Evolutionary conservation across 2,797 vertebrate species (phyloP).

Genomic region (Typhlichthys eigenmanni): DNA sequence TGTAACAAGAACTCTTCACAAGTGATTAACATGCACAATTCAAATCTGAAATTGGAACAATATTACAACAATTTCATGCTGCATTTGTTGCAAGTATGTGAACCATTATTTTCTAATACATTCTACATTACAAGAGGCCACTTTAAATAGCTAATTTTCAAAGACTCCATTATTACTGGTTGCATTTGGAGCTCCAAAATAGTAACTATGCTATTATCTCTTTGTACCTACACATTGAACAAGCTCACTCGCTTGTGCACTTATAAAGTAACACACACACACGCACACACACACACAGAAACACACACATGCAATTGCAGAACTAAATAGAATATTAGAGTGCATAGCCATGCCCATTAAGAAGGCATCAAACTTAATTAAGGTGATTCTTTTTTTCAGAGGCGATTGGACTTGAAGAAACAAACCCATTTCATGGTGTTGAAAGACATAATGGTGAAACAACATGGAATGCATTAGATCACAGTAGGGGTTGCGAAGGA

Average conservation of each 20-base stretch:
- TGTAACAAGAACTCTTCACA: slow-evolving; percentile 32
- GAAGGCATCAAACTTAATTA: slow-evolving; percentile 62
- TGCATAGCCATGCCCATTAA: slow-evolving; percentile 52
- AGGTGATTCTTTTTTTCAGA: slow-evolving; percentile 47
- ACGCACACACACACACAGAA: slow-evolving; percentile 17
- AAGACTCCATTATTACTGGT: slow-evolving; percentile 64
- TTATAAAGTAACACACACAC: neutral
- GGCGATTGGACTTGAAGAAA: slow-evolving; percentile 53
- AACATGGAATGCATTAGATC: slow-evolving; percentile 78
- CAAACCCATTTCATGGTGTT: slow-evolving; percentile 65
- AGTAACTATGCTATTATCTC: slow-evolving; percentile 25
- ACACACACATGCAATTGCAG: slow-evolving; percentile 40
- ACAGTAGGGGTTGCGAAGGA: slow-evolving; percentile 61
- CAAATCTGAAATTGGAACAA: slow-evolving; percentile 23
- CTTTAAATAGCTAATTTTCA: slow-evolving; percentile 57
- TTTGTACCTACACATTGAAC: slow-evolving; percentile 42
- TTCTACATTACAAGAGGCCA: slow-evolving; percentile 41
- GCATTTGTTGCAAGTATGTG: slow-evolving; percentile 43
- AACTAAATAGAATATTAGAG: slow-evolving; percentile 63
- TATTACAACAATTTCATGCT: slow-evolving; percentile 39
- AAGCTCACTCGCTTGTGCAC: slow-evolving; percentile 38
- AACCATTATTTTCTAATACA: slow-evolving; percentile 46
- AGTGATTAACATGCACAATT: slow-evolving; percentile 32
- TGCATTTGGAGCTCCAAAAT: slow-evolving; percentile 49
- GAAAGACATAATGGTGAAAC: slow-evolving; percentile 60